Percentiles rank a stretch among this genome's conserved stretches.
These are phyloP conservation scores for Drosophila rubida DNA, from an alignment of 2,888 invertebrate species.

Conservation along the genomic window DNA sequence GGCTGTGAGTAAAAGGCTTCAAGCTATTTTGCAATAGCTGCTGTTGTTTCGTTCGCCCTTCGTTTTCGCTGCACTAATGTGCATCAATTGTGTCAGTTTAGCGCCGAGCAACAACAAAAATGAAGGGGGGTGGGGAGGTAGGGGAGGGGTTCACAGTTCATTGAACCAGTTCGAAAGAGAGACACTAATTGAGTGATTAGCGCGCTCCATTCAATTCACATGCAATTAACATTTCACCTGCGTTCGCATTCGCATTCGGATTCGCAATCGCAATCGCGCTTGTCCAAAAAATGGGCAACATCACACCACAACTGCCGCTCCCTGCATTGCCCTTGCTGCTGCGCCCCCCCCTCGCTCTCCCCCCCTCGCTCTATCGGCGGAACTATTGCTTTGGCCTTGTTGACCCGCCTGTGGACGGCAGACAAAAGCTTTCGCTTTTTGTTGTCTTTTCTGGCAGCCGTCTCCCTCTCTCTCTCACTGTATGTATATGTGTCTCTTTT, in stretches of 20 bases:
- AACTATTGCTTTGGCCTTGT: constrained; percentile 52
- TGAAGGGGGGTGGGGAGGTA: too few species aligned
- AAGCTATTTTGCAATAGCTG: too few species aligned
- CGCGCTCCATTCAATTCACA: constrained; percentile 51
- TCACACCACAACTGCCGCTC: too few species aligned
- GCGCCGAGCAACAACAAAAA: not conserved
- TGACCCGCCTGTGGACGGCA: constrained; percentile 35
- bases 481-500: not conserved
- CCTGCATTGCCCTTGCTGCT: constrained; percentile 1
- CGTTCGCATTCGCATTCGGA: constrained; percentile 15
- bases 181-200: constrained; percentile 46
- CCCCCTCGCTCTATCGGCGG: not conserved
- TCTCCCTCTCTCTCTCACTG: not conserved
- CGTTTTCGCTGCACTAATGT: not conserved
- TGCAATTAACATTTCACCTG: constrained; percentile 62
- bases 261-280: constrained; percentile 11
- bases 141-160: constrained; percentile 19
- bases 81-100: constrained; percentile 6
- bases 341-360: not conserved
- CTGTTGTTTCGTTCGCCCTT: too few species aligned
- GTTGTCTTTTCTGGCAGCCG: constrained; percentile 5
- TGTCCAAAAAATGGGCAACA: constrained; percentile 3
- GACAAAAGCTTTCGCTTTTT: constrained; percentile 55
- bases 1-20: too few species aligned
- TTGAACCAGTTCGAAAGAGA: constrained; percentile 8